Evolutionary conservation across 2,797 vertebrate genomes (phyloP).

Genomic region (Pyrocephalus nanus): DNA sequence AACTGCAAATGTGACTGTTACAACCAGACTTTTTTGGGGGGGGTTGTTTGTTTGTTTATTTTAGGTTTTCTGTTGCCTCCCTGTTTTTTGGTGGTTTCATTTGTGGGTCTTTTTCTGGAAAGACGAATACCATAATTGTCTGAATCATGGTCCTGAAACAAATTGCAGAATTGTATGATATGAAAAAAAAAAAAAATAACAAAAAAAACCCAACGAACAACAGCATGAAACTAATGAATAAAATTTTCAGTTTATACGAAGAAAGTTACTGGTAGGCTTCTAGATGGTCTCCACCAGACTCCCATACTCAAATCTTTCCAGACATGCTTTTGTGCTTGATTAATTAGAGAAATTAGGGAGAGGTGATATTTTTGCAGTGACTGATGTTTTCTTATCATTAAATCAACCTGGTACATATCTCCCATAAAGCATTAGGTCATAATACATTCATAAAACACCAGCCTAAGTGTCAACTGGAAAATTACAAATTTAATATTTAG

Average conservation of each 20-base stretch:
- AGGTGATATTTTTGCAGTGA: background rate
- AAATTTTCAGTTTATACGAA: background rate
- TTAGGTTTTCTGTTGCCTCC: background rate
- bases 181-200: background rate
- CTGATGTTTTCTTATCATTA: slow-evolving; percentile 2
- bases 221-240: background rate
- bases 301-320: background rate
- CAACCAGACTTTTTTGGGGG: background rate
- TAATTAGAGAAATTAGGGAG: background rate
- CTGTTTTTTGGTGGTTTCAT: background rate
- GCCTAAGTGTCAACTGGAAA: background rate
- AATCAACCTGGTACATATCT: background rate
- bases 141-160: background rate
- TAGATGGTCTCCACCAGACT: background rate
- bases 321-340: background rate
- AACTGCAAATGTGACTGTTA: background rate
- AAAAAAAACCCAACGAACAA: background rate
- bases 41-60: background rate
- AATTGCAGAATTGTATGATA: background rate
- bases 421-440: background rate
- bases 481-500: background rate
- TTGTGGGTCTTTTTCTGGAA: background rate
- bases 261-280: background rate
- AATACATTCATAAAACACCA: background rate
- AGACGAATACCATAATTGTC: background rate